Conservation (phyloP, 2,113 vertebrate species). For the Myrmecophaga tridactyla region DNA sequence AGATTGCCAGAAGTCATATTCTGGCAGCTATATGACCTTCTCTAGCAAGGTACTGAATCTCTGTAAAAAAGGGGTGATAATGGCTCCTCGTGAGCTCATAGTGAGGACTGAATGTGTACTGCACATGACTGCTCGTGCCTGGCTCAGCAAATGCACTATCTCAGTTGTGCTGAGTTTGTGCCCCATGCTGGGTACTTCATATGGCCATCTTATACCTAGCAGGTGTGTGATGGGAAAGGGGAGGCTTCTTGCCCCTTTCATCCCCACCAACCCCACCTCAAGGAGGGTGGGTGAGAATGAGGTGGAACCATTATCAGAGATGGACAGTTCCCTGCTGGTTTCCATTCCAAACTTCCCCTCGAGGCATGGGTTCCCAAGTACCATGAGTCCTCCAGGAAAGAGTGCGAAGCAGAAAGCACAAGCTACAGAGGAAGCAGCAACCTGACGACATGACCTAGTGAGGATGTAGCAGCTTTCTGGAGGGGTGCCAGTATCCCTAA, state of each 20-base stretch:
- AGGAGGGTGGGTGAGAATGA: rapidly evolving
- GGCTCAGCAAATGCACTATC: not conserved
- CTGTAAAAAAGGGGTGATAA: not conserved
- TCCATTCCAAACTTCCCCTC: not conserved
- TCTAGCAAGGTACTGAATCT: not conserved
- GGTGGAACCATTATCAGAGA: not conserved
- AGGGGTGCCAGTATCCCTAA: rapidly evolving
- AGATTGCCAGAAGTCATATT: not conserved
- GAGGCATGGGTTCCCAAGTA: not conserved
- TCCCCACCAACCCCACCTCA: not conserved
- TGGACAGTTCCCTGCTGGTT: not conserved
- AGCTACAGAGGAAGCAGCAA: not conserved
- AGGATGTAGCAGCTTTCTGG: not conserved
- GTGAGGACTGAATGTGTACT: rapidly evolving
- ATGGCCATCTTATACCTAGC: not conserved
- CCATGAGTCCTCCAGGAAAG: not conserved
- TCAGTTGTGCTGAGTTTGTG: rapidly evolving
- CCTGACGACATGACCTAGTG: rapidly evolving
- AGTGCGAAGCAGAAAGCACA: not conserved
- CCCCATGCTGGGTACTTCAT: rapidly evolving
- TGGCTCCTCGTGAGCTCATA: rapidly evolving
- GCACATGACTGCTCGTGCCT: rapidly evolving
- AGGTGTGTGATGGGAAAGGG: not conserved
- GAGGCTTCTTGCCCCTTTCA: not conserved
- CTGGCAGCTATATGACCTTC: not conserved